Percentiles rank a stretch among this genome's conserved stretches.
These are phyloP conservation scores for Brachionus rotundiformis DNA, from an alignment of 1,140 invertebrate genomes.

Conservation along the genomic window DNA sequence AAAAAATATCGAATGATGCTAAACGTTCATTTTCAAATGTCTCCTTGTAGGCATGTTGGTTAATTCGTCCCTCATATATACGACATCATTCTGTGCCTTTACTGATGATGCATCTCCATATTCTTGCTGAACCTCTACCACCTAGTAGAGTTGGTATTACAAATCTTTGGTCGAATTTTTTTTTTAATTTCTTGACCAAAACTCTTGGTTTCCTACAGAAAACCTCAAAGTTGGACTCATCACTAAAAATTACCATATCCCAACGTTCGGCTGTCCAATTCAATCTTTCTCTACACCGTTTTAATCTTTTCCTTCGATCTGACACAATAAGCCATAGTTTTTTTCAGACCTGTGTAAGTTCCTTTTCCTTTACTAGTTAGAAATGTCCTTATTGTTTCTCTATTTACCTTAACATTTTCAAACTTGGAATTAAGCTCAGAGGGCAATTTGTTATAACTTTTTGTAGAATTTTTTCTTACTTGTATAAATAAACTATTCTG, in stretches of 20 bases:
- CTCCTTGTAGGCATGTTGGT: no score
- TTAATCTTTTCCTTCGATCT: background rate
- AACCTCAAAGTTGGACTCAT: background rate
- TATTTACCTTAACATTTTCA: no score
- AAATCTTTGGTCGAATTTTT: background rate
- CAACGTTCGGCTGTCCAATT: no score
- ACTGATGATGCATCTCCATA: background rate
- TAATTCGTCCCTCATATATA: no score
- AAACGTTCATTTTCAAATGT: no score
- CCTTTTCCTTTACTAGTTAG: background rate
- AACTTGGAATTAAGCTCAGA: no score
- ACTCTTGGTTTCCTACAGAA: background rate
- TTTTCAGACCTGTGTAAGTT: no score
- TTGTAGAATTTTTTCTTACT: no score
- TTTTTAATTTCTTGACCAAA: background rate
- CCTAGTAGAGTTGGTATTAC: background rate
- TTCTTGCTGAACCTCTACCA: background rate
- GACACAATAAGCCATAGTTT: background rate
- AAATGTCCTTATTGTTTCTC: no score
- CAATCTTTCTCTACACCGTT: conserved; percentile 3
- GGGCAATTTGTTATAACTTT: no score
- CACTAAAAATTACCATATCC: conserved; percentile 12
- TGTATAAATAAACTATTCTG: no score
- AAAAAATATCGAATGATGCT: no score
- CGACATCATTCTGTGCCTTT: background rate